Evolutionary conservation across 2,797 vertebrate genomes (phyloP).

Genomic region (Microctenopoma lineatum): DNA sequence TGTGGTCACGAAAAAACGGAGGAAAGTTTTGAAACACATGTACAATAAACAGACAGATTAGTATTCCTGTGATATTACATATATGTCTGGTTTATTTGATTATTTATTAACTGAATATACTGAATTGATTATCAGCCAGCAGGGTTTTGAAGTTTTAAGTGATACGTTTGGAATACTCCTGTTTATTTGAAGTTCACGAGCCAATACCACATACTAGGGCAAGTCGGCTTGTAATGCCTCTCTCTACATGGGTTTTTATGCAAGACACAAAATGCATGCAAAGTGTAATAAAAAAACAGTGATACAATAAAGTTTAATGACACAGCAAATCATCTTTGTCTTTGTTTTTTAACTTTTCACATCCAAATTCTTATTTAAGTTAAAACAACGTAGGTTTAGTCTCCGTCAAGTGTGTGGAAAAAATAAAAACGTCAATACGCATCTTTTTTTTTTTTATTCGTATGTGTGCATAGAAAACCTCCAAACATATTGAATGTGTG

Average conservation of each 20-base stretch:
- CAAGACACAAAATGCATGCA: not conserved
- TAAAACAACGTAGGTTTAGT: not conserved
- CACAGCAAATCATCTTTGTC: not conserved
- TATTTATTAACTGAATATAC: constrained; percentile 1
- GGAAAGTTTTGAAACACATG: constrained; percentile 21
- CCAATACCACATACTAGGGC: no score
- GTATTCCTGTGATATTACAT: not conserved
- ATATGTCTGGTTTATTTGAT: not conserved
- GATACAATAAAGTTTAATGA: not conserved
- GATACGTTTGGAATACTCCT: not conserved
- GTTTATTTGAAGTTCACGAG: no score
- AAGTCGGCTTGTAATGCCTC: not conserved
- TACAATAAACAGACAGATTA: constrained; percentile 5
- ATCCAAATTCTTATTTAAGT: not conserved
- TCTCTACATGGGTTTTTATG: not conserved
- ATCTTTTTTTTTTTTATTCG: not conserved
- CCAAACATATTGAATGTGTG: not conserved
- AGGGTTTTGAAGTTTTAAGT: not conserved
- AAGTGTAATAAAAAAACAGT: not conserved
- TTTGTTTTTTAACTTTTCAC: not conserved
- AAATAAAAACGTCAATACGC: not conserved
- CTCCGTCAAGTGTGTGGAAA: not conserved
- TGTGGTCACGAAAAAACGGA: constrained; percentile 3
- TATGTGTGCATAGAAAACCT: not conserved
- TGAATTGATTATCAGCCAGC: not conserved